Conservation (phyloP, 2,797 vertebrate genomes). For the Pseudocheirus occidentalis region DNA sequence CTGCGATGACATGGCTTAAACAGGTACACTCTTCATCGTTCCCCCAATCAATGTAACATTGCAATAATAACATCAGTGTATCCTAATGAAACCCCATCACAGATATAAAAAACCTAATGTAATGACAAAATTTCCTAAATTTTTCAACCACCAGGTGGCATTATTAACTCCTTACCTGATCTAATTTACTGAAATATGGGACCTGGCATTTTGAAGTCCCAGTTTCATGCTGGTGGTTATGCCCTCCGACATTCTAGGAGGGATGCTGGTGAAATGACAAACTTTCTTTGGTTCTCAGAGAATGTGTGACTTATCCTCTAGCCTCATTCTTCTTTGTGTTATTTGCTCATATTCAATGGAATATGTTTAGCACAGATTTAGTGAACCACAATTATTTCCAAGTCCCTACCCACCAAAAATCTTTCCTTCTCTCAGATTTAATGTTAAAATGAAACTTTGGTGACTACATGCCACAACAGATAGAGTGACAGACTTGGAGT, state of each 20-base stretch:
- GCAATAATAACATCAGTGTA: background rate
- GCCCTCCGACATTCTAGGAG: background rate
- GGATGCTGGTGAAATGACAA: background rate
- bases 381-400: background rate
- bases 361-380: background rate
- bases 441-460: background rate
- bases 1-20: slow-evolving; percentile 12
- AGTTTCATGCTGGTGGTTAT: background rate
- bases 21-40: background rate
- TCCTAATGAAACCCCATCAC: background rate
- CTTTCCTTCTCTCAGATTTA: background rate
- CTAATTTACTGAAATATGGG: background rate
- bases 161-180: background rate
- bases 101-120: background rate
- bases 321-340: background rate
- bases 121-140: background rate
- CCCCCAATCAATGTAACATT: background rate
- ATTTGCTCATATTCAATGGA: background rate
- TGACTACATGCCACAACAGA: background rate
- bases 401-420: background rate
- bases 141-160: background rate
- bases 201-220: background rate
- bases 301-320: background rate
- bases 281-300: background rate
- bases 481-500: background rate